Evolutionary conservation across 2,113 vertebrate species (phyloP), one percentile per base, ranked within the genome.

Genomic region (Sceloporus tristichus): DNA sequence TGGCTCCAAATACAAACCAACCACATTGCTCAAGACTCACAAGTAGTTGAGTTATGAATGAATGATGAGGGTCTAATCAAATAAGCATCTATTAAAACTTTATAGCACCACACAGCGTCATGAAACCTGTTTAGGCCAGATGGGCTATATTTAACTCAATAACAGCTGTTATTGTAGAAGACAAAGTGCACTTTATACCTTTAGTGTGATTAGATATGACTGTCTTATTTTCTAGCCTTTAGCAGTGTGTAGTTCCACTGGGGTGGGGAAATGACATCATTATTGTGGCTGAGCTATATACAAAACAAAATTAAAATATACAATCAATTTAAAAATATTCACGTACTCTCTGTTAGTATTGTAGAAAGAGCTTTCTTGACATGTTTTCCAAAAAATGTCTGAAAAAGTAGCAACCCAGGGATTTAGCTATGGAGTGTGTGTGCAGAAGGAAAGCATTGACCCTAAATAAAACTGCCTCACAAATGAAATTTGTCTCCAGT

Each of bases 1-100:
- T 91, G 84, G 91, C 82, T 66, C 84, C 0, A 42, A 87, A 91
- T 70, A 93, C 86, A 88, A 78, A 93, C 87, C 88, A 89, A 92
- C 93, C 91, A 94, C 88, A 54, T 92, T 93, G 78, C 87, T 94
- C 66, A 92, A 94, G 77, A 71, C 77, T 93, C 88, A 90, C n/a
- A 81, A 90, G 81, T 75, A 70, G 80, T 62, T 82, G 53, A 89
- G 53, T 90, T 92, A 77, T 40, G 90, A 92, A 93, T 85, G 85
- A 85, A 68, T 74, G 62, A 81, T 68, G 13, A 5, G 75, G 16
- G 38, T 82, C 89, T 81, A 91, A 90, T 68, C 10, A 80, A 93
- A 92, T 66, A 89, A 91, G 83, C 0, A 1, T 62, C 84, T 88
- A 91, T 93, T 91, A 93, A 91, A 92, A 85, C 84, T 86, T 92